These are phyloP conservation scores for Gymnocypris eckloni DNA, from an alignment of 2,797 vertebrate genomes.

Conservation along the genomic window DNA sequence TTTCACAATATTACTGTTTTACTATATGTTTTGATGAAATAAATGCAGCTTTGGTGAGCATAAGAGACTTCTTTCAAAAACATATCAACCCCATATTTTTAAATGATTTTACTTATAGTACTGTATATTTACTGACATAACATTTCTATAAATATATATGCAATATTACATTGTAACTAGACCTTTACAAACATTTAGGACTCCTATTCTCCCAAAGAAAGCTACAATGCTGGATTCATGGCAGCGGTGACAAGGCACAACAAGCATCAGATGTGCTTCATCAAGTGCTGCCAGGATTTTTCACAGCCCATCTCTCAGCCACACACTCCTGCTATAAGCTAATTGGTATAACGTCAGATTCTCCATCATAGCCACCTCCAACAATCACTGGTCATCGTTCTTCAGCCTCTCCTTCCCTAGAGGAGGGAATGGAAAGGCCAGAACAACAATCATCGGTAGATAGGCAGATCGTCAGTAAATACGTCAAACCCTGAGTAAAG, in stretches of 20 bases:
- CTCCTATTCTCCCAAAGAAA: neutral
- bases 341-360: neutral
- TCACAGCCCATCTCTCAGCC: neutral
- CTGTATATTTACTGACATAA: neutral
- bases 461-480: neutral
- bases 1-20: neutral
- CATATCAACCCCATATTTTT: neutral
- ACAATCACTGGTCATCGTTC: slow-evolving; percentile 2
- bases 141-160: neutral
- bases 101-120: neutral
- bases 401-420: slow-evolving; percentile 11
- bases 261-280: slow-evolving; percentile 5
- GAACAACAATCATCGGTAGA: neutral
- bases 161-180: neutral
- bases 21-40: neutral
- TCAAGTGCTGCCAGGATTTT: neutral
- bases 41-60: neutral
- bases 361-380: neutral
- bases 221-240: neutral
- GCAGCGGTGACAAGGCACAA: neutral
- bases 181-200: neutral
- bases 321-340: neutral
- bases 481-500: neutral
- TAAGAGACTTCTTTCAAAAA: neutral
- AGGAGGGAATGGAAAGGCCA: slow-evolving; percentile 4